Evolutionary conservation across 2,888 invertebrate genomes (phyloP).

Genomic region (Agonum fuliginosum): DNA sequence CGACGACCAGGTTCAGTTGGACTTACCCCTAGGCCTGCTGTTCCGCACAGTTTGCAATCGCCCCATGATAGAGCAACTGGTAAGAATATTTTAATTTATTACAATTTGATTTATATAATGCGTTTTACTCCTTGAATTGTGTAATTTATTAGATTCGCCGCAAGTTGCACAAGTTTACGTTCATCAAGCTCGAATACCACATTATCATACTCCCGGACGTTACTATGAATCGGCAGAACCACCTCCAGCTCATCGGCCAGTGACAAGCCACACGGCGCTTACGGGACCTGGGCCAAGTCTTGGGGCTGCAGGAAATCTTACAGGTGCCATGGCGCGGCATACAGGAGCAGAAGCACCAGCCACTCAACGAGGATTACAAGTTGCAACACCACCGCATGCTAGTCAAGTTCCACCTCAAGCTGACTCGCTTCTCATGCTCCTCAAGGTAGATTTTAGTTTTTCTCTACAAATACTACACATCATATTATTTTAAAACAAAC

Average conservation of each 20-base stretch:
- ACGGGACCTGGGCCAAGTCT: constrained; percentile 70
- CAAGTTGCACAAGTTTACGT: constrained; percentile 82
- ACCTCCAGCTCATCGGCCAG: constrained; percentile 76
- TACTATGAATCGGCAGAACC: constrained; percentile 79
- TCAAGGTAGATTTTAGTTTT: constrained; percentile 77
- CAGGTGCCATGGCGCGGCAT: constrained; percentile 71
- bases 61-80: constrained; percentile 82
- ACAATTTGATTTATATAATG: background rate
- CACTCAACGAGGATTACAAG: constrained; percentile 74
- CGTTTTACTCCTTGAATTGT: background rate
- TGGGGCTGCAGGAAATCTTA: constrained; percentile 71
- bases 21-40: constrained; percentile 75
- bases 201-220: constrained; percentile 71
- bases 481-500: no score
- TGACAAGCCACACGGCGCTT: constrained; percentile 71
- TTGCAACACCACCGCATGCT: constrained; percentile 82
- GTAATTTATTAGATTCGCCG: constrained; percentile 80
- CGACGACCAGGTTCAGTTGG: constrained; percentile 77
- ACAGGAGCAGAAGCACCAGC: constrained; percentile 75
- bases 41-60: constrained; percentile 82
- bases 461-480: background rate
- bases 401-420: constrained; percentile 88
- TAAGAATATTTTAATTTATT: constrained; percentile 65
- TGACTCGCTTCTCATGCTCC: constrained; percentile 86
- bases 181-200: constrained; percentile 72